These are phyloP conservation scores for Phalera bucephala DNA, from an alignment of 2,888 invertebrate species.

Conservation along the genomic window DNA sequence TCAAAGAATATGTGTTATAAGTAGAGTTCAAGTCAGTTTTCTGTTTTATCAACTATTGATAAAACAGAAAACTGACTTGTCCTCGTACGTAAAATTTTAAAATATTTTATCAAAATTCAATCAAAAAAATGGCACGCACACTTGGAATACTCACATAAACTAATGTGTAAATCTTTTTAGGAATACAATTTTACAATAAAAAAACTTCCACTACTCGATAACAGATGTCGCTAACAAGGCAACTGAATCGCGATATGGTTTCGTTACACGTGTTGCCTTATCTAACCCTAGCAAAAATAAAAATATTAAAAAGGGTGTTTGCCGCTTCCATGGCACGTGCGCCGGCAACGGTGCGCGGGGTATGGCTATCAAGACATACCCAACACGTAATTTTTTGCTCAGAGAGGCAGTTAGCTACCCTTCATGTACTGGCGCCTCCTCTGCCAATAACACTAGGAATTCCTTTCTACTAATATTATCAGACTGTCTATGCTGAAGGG, in stretches of 20 bases:
- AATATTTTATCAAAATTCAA: no score
- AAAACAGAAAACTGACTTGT: no score
- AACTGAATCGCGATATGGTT: constrained; percentile 29
- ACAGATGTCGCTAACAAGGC: constrained; percentile 32
- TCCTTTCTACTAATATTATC: no score
- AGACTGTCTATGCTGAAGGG: no score
- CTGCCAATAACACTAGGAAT: constrained; percentile 8
- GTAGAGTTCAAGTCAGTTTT: no score
- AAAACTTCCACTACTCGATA: constrained; percentile 4
- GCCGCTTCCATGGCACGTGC: constrained; percentile 87
- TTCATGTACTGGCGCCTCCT: constrained; percentile 85
- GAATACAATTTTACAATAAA: no score
- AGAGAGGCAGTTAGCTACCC: constrained; percentile 89
- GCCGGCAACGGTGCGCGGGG: constrained; percentile 84
- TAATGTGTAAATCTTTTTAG: no score
- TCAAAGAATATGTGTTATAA: no score
- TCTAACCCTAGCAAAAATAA: rapidly evolving
- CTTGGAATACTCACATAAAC: no score
- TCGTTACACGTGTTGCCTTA: constrained; percentile 4
- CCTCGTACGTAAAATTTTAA: no score
- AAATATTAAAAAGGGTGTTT: constrained; percentile 85
- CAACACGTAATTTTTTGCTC: constrained; percentile 90
- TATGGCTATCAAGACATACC: constrained; percentile 94
- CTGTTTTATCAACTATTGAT: no score
- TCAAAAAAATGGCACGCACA: no score